Evolutionary conservation across 2,888 invertebrate species (phyloP).

Genomic region (Dolichopus griseipennis): DNA sequence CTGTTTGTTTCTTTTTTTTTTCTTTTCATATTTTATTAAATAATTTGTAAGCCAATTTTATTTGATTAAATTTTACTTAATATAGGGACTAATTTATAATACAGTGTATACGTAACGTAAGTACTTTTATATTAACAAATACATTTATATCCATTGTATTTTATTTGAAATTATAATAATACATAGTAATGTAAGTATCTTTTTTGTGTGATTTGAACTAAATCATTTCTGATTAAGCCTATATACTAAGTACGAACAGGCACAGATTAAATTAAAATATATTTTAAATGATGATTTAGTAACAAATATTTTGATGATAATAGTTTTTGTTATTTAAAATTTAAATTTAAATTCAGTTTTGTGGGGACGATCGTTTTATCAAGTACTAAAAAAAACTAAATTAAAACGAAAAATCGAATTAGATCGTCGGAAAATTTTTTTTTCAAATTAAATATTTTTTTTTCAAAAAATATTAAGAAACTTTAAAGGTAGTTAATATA

Average conservation of each 20-base stretch:
- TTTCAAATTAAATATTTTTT: too few relatives aligned
- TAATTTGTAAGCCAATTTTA: not conserved
- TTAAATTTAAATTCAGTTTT: not conserved
- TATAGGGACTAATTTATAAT: not conserved
- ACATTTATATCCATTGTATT: not conserved
- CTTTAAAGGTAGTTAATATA: not conserved
- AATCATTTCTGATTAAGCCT: not conserved
- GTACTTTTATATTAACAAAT: not conserved
- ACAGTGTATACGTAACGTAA: not conserved
- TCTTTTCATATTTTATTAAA: not conserved
- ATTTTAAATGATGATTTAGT: not conserved
- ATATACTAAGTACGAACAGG: not conserved
- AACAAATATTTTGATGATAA: not conserved
- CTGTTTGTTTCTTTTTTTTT: not conserved
- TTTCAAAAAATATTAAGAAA: too few relatives aligned
- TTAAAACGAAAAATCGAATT: too few relatives aligned
- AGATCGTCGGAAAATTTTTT: not conserved
- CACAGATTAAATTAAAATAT: not conserved
- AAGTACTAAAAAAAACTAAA: not conserved
- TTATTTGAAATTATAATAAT: not conserved
- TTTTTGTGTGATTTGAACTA: not conserved
- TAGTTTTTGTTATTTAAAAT: not conserved
- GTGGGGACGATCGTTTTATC: not conserved
- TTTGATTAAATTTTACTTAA: constrained; percentile 1
- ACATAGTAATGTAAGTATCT: not conserved